Evolutionary conservation across 2,888 invertebrate genomes (phyloP).

Genomic region (Yponomeuta malinellus): DNA sequence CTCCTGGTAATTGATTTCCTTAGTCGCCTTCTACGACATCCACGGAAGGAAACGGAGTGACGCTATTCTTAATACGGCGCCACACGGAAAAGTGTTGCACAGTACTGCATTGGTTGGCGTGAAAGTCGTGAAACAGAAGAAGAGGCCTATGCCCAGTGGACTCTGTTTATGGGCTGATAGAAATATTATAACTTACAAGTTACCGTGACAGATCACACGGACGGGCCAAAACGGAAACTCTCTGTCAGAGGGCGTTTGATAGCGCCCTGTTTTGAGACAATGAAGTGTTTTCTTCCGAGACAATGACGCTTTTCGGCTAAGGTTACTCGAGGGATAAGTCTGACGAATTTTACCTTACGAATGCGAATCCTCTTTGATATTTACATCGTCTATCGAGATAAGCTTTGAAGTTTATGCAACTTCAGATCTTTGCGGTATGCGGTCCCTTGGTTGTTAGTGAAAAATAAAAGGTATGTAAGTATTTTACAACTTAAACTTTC

Average conservation of each 20-base stretch:
- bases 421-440: neutral
- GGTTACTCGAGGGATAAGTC: neutral
- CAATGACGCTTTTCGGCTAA: neutral
- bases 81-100: too few relatives aligned
- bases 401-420: neutral
- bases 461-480: neutral
- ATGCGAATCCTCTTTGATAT: neutral
- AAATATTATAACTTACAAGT: too few relatives aligned
- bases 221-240: neutral
- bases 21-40: too few relatives aligned
- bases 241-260: neutral
- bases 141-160: too few relatives aligned
- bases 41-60: too few relatives aligned
- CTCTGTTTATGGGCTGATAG: too few relatives aligned
- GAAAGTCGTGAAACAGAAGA: too few relatives aligned
- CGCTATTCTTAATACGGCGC: too few relatives aligned
- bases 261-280: constrained; percentile 1
- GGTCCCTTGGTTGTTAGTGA: neutral
- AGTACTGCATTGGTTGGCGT: too few relatives aligned
- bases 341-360: constrained; percentile 4
- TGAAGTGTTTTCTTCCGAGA: constrained; percentile 9
- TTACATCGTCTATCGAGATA: neutral
- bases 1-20: too few relatives aligned
- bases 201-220: neutral
- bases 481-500: too few relatives aligned